Evolutionary conservation across 2,888 invertebrate species (phyloP), one percentile per base, ranked within the genome.

Genomic region (Pandemis cinnamomeana): DNA sequence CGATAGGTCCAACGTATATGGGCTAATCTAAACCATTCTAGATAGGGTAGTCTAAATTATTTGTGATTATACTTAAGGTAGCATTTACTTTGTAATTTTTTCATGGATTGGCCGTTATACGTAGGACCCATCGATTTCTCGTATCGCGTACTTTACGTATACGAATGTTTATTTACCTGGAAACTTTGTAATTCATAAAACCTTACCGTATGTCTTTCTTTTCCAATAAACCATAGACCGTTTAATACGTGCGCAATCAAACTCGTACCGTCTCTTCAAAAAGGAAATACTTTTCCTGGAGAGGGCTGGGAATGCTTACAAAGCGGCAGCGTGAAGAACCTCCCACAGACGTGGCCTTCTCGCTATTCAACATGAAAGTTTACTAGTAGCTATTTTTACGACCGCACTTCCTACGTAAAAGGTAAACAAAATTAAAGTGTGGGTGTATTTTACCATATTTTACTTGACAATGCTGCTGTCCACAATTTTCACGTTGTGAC

Each of bases 401-500:
- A 63, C 55, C 67, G 71, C 20, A 55, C 42, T 44, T 67, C 27
- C 66, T 51, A n/a, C 48, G 66, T 60, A 61, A 61, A 53, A 61
- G 44, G 44, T 63, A 11, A 63, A 27, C 63, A 5, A 46, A 63
- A 55, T 55, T 55, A 55, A 55, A 55, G 55, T 55, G 20, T 8
- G 20, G 55, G 55, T 48, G 48, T 11, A 13, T 20, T 55, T 55
- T 7, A 55, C 13, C 20, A 55, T 55, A 55, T 55, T 55, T 53
- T 53, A 53, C 53, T 53, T 15, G 15, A 7, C 53, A 15, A n/a
- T 15, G 5, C 53, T 5, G 53, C n/a, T 6, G 13, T 53, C 7
- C 53, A n/a, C 53, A 53, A 53, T n/a, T 53, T 53, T 46, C 11
- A 36, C 27, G 27, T 36, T 36, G 27, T 36, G 27, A 36, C 46